Evolutionary conservation across 2,113 vertebrate genomes (phyloP), one percentile per base, ranked within the genome.

Genomic region (Hemiscyllium ocellatum): DNA sequence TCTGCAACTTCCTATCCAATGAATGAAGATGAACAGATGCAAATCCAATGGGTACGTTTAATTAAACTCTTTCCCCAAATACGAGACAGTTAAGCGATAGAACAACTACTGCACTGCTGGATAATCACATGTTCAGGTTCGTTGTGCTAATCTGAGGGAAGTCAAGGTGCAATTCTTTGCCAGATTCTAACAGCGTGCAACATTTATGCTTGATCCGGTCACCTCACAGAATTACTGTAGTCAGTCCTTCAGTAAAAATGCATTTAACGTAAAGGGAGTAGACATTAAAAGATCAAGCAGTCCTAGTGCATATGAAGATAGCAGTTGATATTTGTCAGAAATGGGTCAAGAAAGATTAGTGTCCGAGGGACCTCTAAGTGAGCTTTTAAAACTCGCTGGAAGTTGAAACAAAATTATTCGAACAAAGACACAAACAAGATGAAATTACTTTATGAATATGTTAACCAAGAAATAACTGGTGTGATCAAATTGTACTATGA

Each of bases 1-100:
- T 68, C 33, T n/a, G 42, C 90, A 94, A 94, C n/a, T 94, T 94
- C 65, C 90, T n/a, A 20, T 69, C 61, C 65, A 94, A 33, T 65
- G 90, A 42, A 94, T 68, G 4, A 10, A 0, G 4, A 33, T 19
- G 87, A 33, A 56, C 29, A n/a, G 50, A 61, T 29, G 47, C 87
- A 87, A 24, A 52, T 20, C 29, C 72, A 12, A 26, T 4, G 19
- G 1, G 19, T 83, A 42, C 1, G 19, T 29, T 4, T 72, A 72
- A 72, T 72, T 83, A 83, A 83, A 37, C 5, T 3, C 80, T 83
- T 83, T 15, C n/a, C 17, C 19, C 0, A 20, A 83, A 17, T 83
- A 47, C 3, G 37, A 47, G 17, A 37, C 20, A 42, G 78, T n/a
- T n/a, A 42, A 83, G 13, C 47, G 80, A 83, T 83, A 42, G 42